Conservation (phyloP, 2,888 invertebrate species). For the Drosophila formosana region DNA sequence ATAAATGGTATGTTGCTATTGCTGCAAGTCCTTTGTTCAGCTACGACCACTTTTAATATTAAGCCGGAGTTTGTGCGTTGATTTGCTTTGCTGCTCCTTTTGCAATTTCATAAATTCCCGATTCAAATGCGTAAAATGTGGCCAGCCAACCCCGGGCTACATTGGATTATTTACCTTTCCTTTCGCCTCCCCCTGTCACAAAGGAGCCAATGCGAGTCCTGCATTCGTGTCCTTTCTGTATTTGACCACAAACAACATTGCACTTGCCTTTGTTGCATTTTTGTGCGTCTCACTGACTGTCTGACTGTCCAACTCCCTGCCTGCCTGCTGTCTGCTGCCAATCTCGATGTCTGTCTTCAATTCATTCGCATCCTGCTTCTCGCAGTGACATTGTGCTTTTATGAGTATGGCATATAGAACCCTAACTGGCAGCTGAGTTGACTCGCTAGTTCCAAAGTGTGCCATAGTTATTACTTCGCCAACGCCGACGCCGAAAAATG, state of each 20-base stretch:
- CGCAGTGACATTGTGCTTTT: constrained; percentile 48
- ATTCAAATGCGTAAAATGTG: constrained; percentile 72
- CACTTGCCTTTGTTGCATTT: constrained; percentile 69
- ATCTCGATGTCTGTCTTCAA: constrained; percentile 3
- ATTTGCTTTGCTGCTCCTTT: constrained; percentile 59
- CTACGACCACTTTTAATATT: constrained; percentile 1
- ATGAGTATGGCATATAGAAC: constrained; percentile 26
- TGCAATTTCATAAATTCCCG: constrained; percentile 72
- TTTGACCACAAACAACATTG: constrained; percentile 71
- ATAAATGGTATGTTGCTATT: constrained; percentile 62
- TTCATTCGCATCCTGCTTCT: neutral
- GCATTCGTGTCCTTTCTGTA: constrained; percentile 42
- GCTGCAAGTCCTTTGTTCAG: constrained; percentile 35
- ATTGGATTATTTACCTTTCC: constrained; percentile 23
- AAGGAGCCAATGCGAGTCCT: constrained; percentile 1
- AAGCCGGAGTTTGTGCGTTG: constrained; percentile 38
- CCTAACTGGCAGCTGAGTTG: constrained; percentile 1
- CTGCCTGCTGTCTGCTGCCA: constrained; percentile 3
- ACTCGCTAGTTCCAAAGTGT: neutral
- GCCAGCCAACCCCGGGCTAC: constrained; percentile 41
- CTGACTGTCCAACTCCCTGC: neutral
- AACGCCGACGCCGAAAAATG: constrained; percentile 8
- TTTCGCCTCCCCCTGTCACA: neutral
- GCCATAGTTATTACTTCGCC: constrained; percentile 1
- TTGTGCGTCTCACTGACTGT: constrained; percentile 33